These are phyloP conservation scores for Martes martes DNA, from an alignment of 2,113 vertebrate genomes.

Conservation along the genomic window DNA sequence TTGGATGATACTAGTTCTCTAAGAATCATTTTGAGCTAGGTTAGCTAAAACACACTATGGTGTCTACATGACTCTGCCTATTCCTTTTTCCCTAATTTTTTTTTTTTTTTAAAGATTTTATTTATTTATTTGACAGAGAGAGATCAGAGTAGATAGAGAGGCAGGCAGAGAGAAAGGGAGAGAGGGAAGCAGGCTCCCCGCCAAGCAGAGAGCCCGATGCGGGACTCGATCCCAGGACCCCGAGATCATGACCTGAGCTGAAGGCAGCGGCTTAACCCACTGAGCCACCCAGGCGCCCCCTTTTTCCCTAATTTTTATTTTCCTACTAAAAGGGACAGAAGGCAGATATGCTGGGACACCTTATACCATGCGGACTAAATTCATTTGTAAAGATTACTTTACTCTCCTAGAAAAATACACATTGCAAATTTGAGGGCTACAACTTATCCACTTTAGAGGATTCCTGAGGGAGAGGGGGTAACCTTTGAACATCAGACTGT, in stretches of 20 bases:
- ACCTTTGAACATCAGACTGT: constrained; percentile 59
- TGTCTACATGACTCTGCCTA: constrained; percentile 59
- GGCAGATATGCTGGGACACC: constrained; percentile 79
- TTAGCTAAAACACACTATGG: not conserved
- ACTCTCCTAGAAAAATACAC: constrained; percentile 85
- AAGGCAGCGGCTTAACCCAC: too few relatives aligned
- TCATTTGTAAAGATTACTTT: constrained; percentile 78
- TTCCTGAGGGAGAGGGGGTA: constrained; percentile 68
- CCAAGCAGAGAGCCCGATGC: too few relatives aligned
- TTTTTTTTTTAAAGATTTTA: too few relatives aligned
- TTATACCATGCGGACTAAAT: constrained; percentile 67
- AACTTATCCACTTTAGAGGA: constrained; percentile 35
- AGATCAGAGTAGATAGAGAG: too few relatives aligned
- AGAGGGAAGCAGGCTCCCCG: too few relatives aligned
- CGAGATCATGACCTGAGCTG: too few relatives aligned
- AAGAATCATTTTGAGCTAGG: not conserved
- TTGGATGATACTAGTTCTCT: not conserved
- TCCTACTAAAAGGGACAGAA: constrained; percentile 69
- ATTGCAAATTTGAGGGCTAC: constrained; percentile 66
- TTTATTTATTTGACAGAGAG: too few relatives aligned
- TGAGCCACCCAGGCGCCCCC: too few relatives aligned
- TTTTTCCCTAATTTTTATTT: constrained; percentile 67
- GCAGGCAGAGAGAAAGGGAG: too few relatives aligned
- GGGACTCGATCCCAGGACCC: too few relatives aligned
- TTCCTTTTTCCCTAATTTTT: constrained; percentile 61